phyloP scores from a whole-genome alignment of 2,888 invertebrate species.

The Eupithecia subumbrata region DNA sequence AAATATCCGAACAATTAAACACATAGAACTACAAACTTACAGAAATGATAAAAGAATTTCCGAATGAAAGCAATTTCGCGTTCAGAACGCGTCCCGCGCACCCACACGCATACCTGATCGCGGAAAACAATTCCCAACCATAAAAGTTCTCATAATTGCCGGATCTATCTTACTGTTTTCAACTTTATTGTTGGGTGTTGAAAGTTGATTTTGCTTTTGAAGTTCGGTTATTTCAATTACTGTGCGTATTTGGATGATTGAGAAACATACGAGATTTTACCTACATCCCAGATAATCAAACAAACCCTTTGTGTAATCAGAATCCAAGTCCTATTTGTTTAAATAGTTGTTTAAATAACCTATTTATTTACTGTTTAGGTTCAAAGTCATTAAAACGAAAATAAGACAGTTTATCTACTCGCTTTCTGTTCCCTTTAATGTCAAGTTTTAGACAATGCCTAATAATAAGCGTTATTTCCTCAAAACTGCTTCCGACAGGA shows the following conservation, averaged over 20 bases:
- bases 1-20: background rate
- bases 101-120: constrained; percentile 59
- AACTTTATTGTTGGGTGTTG: background rate
- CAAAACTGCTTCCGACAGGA: constrained; percentile 22
- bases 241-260: background rate
- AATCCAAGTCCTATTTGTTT: background rate
- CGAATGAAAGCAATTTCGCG: constrained; percentile 51
- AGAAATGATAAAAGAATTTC: constrained; percentile 29
- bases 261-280: background rate
- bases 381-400: background rate
- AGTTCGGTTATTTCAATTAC: background rate
- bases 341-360: background rate
- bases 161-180: constrained; percentile 18
- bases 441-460: background rate
- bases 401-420: background rate
- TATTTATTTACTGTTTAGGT: background rate
- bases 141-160: constrained; percentile 38
- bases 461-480: constrained; percentile 23
- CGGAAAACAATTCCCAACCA: constrained; percentile 56
- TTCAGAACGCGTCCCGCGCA: constrained; percentile 43
- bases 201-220: background rate
- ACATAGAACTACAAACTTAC: constrained; percentile 14
- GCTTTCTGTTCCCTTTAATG: background rate
- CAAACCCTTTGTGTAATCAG: no score
- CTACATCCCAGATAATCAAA: background rate